Conservation (phyloP, 2,888 invertebrate species). For the Bombyx huttoni region DNA sequence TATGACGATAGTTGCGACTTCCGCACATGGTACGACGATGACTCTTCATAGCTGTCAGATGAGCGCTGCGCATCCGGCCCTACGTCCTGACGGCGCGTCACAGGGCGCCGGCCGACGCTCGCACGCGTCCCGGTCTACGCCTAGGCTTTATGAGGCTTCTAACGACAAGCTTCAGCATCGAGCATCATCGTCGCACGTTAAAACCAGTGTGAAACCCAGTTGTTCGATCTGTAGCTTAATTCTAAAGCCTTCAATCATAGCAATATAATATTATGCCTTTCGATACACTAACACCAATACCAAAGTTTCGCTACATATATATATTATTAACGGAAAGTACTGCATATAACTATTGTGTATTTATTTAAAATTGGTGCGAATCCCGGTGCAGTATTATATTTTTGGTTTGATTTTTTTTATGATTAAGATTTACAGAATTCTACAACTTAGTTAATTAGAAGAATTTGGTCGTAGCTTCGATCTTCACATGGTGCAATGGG, state of each 20-base stretch:
- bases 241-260: slow-evolving; percentile 1
- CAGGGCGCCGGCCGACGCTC: slow-evolving; percentile 9
- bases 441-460: neutral
- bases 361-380: slow-evolving; percentile 28
- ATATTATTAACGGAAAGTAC: slow-evolving; percentile 30
- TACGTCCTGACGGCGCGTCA: slow-evolving; percentile 20
- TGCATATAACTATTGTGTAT: slow-evolving; percentile 36
- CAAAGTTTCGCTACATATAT: slow-evolving; percentile 61
- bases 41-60: slow-evolving; percentile 54
- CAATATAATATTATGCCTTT: slow-evolving; percentile 21
- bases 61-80: slow-evolving; percentile 16
- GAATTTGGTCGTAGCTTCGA: neutral
- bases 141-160: slow-evolving; percentile 11
- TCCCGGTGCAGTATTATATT: slow-evolving; percentile 36
- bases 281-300: slow-evolving; percentile 55
- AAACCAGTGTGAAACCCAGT: neutral
- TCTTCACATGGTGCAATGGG: neutral
- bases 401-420: slow-evolving; percentile 22
- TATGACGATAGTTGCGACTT: slow-evolving; percentile 60
- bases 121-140: slow-evolving; percentile 9
- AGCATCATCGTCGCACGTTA: neutral
- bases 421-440: neutral
- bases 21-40: slow-evolving; percentile 64
- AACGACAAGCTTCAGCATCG: neutral
- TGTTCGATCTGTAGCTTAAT: neutral